Evolutionary conservation across 2,113 vertebrate genomes (phyloP), one percentile per base, ranked within the genome.

Genomic region (Neotoma lepida): DNA sequence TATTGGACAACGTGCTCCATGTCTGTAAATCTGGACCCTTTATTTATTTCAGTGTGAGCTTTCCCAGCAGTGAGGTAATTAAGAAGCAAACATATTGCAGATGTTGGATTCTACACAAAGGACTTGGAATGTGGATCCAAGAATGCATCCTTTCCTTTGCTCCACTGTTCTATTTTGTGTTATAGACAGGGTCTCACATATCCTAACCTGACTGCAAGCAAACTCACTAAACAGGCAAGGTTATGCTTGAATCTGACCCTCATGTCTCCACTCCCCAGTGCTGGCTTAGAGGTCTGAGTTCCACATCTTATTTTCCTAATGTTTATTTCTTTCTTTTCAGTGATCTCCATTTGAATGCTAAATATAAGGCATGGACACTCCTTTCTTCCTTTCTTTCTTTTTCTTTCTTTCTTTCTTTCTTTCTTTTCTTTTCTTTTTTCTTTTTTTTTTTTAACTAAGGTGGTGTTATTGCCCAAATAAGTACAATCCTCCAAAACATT

Each of bases 1-100:
- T 18, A 20, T 2, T 35, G 12, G 7, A 9, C 2, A 17, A 15
- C 0, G 0, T 24, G 5, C 41, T 4, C 15, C 6, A 13, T 24
- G 18, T 44, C 14, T 44, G 51, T 1, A 26, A 6, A 3, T 28
- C 13, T 3, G 5, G 2, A 12, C 30, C 8, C 33, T 73, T 2
- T 30, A 9, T 33, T 54, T 51, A 41, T 74, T 73, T 49, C 66
- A 14, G 12, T 54, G 39, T 82, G 8, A 58, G 49, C 9, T 56
- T 81, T 20, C 49, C 58, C 8, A 4, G 35, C 1, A 35, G 18
- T n/a, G 5, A 44, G 22, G 30, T 12, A 8, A 71, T 39, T 6
- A 18, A 56, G 7, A 18, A 56, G 5, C 0, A 7, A 35, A 14
- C 24, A 2, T 9, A 2, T 2, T 15, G 6, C 8, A 15, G 14